Base-by-base conservation (phyloP, 2,797 vertebrate species). In the Alauda arvensis region DNA sequence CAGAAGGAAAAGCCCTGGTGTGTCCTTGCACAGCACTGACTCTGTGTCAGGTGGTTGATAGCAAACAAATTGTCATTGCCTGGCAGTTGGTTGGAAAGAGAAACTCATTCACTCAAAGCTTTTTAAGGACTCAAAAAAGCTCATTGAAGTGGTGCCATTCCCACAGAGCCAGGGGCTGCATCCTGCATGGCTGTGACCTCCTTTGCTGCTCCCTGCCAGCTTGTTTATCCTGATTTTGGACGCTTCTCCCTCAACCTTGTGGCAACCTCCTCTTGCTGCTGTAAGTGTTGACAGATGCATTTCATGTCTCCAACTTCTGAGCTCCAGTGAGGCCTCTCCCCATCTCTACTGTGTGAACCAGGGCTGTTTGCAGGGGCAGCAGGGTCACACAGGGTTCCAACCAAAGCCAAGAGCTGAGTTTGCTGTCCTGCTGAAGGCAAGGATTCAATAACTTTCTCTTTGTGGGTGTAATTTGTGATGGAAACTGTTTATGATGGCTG, bases 1-100 rank as follows among this genome's bases (percentile, higher is more conserved):
- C 85, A 83, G 81, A 91, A 94, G 91, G 80, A 91, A 60, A 85
- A 89, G 40, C 55, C 46, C 51, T 52, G 59, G 15, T 71, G 15
- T 71, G 4, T 11, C 34, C 63, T 17, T 29, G 53, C 34, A 8
- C 0, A 0, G 42, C 0, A 0, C 51, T 74, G 89, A 81, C 65
- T 70, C 87, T 70, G 42, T 2, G 14, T 92, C 80, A 86, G 75
- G 68, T 52, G 78, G 80, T 51, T 90, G 68, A 57, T 77, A 40
- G 83, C 53, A 91, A 89, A 82, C 76, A 82, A 87, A 65, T 43
- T 74, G 75, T 86, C 86, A 89, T 80, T 80, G 86, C 72, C 68
- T 89, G 78, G 78, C 55, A 77, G 57, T 43, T 42, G 48, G 16
- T 18, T 87, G 78, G 75, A 79, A 74, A 43, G 61, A 56, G 49